Evolutionary conservation across 2,888 invertebrate genomes (phyloP).

Genomic region (Thereva unica): DNA sequence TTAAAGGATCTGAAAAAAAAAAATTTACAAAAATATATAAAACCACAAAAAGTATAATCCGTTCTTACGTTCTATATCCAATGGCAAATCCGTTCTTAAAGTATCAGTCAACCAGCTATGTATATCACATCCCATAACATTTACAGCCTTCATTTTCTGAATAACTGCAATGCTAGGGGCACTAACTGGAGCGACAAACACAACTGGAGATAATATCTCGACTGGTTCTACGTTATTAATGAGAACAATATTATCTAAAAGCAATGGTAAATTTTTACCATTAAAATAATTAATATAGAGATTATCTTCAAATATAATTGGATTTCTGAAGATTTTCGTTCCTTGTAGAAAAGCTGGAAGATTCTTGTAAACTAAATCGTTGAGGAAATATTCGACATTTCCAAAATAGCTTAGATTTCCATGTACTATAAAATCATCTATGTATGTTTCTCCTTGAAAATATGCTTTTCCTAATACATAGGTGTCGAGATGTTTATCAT

Average conservation of each 20-base stretch:
- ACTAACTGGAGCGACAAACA: conserved; percentile 52
- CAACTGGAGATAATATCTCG: conserved; percentile 51
- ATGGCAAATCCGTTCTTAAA: conserved; percentile 56
- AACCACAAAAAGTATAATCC: too few relatives aligned
- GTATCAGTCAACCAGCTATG: conserved; percentile 57
- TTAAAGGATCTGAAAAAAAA: conserved; percentile 54
- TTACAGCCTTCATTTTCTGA: conserved; percentile 48
- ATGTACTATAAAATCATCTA: conserved; percentile 48
- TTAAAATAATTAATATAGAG: conserved; percentile 51
- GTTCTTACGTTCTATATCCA: conserved; percentile 46
- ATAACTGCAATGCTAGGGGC: conserved; percentile 46
- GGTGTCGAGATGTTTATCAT: conserved; percentile 44
- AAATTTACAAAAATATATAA: neutral
- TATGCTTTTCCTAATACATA: conserved; percentile 49
- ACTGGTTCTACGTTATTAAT: conserved; percentile 48
- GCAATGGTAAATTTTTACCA: conserved; percentile 51
- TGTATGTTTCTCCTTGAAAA: conserved; percentile 42
- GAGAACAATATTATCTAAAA: conserved; percentile 56
- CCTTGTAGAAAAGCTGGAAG: conserved; percentile 46
- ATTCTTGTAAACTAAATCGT: conserved; percentile 50
- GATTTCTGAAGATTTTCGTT: conserved; percentile 51
- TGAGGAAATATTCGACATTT: conserved; percentile 48
- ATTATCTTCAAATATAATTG: conserved; percentile 51
- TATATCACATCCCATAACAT: conserved; percentile 55
- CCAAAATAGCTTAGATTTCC: conserved; percentile 48